phyloP scores from a whole-genome alignment of 2,888 invertebrate genomes.

The Erebia epiphron region DNA sequence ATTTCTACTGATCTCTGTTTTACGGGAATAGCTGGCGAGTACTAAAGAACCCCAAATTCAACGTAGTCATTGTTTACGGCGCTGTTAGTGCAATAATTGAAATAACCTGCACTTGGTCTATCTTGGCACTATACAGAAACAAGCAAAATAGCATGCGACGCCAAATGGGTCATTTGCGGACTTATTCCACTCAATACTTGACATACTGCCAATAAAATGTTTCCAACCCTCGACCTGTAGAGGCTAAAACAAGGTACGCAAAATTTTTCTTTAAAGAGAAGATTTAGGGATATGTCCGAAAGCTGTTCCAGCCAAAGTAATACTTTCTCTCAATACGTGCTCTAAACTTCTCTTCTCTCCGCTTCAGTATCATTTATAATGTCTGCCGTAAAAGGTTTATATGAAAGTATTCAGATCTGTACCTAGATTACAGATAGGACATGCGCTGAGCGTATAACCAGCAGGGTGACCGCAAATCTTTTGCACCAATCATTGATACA shows the following conservation, averaged over 20 bases:
- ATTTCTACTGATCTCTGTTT: background rate
- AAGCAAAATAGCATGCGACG: conserved; percentile 23
- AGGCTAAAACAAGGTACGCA: background rate
- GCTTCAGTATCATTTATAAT: too few species aligned
- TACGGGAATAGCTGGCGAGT: background rate
- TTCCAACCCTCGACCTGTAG: conserved; percentile 2
- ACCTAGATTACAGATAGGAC: too few species aligned
- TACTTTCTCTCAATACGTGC: too few species aligned
- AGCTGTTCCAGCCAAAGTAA: background rate
- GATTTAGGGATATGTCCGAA: background rate
- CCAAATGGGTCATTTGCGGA: conserved; percentile 33
- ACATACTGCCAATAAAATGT: conserved; percentile 32
- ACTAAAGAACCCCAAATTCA: background rate
- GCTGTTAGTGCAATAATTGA: conserved; percentile 2
- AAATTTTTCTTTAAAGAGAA: background rate
- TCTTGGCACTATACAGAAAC: conserved; percentile 19
- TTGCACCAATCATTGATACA: too few species aligned
- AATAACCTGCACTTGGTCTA: conserved; percentile 6
- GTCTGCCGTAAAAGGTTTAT: too few species aligned
- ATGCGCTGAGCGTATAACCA: too few species aligned
- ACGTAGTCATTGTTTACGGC: conserved; percentile 1
- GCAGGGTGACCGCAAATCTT: too few species aligned
- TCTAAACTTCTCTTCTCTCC: too few species aligned
- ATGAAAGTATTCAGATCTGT: too few species aligned
- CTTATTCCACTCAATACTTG: conserved; percentile 33